Base-by-base conservation (phyloP, 2,888 invertebrate species). In the Amiota communis region DNA sequence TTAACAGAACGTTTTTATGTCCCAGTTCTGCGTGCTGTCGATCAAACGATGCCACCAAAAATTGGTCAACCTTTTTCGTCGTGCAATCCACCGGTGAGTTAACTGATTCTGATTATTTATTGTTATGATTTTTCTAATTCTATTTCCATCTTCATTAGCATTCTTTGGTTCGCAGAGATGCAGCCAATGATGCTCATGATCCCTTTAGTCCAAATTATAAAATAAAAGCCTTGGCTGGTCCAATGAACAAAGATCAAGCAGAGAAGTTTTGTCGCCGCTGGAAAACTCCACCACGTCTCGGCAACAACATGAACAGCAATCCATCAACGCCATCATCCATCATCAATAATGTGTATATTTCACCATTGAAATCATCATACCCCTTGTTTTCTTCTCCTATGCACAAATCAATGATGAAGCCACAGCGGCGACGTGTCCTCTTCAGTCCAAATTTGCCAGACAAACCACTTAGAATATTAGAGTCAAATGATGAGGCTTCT, bases 151-250 rank as follows among this genome's bases (percentile, higher is more conserved):
- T 48, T 13, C 12, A 12, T 51, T 12, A n/a, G 12, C 53, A 51
- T n/a, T 4, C 56, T 57, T 89, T 94, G 70, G 61, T 76, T 51
- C 64, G 69, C 0, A 79, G 75, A 23, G 63, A 70, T 74, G 77
- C 82, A 1, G 93, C 93, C 84, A 86, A 80, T 11, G 93, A 95
- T 11, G 93, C 95, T 88, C 93, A 95, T 11, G 93, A 95, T 88
- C 93, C 93, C 0, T 89, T 95, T 11, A 93, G 92, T 80, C 94
- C 95, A 0, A 92, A 93, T 65, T 88, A 94, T 80, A 94, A 95
- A 91, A 94, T 96, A 78, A 93, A 93, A 84, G 98, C 97, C 0
- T 94, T 94, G 90, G 98, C 97, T 10, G 98, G 98, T 0, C 98
- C 98, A 17, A 97, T 98, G 97, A 92, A 93, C 57, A 93, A 93